Evolutionary conservation across 1,140 invertebrate genomes (phyloP), one percentile per base, ranked within the genome.

Genomic region (Hestina assimilis): DNA sequence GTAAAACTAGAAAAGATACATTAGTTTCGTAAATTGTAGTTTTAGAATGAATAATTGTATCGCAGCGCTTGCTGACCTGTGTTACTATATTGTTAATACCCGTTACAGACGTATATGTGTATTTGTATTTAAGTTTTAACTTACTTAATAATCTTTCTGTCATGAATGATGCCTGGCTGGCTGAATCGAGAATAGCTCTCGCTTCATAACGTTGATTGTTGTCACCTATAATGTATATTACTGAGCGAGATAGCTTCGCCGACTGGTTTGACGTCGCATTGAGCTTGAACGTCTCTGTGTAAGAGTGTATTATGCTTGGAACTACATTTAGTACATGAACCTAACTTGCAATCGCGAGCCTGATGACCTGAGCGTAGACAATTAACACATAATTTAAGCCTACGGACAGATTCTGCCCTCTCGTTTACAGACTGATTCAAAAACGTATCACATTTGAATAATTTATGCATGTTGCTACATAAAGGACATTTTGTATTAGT

Each of bases 141-240:
- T 33, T 47, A 8, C 8, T 11, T 19, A 47, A n/a, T 23, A 43
- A 12, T 43, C n/a, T 24, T 21, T 43, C 4, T 23, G 41, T 43
- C 40, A 60, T 57, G 21, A 60, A 35, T 7, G 17, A 57, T 8
- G 57, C 29, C 5, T 53, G 46, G 12, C 63, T 63, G n/a, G 47
- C 60, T 35, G 35, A 48, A 9, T 63, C 60, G 3, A 63, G 31
- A 5, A 63, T 14, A 1, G 48, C 54, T 20, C 50, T 55, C n/a
- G 20, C 54, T n/a, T 53, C 31, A 35, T 58, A 28, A 26, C 57
- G 28, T 19, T 38, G 24, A 38, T 50, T 54, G 17, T 58, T 24
- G 6, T 33, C 12, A 54, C 48, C 60, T 12, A 33, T 38, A 21
- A 63, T 8, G 15, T 20, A 20, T 19, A 40, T 9, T 9, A 26